Percentiles rank a stretch among this genome's conserved stretches.
These are phyloP conservation scores for Drosophila ezoana DNA, from an alignment of 2,888 invertebrate species.

Conservation along the genomic window DNA sequence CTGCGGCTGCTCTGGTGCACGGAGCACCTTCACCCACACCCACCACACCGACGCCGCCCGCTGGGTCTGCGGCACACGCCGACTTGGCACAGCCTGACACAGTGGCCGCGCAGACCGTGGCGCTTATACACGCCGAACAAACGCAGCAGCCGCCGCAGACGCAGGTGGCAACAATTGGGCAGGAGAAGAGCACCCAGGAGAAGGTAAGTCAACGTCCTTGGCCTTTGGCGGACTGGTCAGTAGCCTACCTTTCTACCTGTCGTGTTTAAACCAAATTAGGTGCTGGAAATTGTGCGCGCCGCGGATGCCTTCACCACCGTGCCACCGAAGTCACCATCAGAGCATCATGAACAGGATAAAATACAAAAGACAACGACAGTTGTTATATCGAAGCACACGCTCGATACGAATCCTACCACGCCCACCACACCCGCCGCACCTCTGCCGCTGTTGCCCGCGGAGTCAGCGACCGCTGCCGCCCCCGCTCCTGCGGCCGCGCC, in stretches of 20 bases:
- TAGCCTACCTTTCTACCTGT: constrained; percentile 10
- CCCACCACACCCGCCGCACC: constrained; percentile 77
- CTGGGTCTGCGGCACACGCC: constrained; percentile 30
- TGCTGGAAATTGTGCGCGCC: constrained; percentile 95
- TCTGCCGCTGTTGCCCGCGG: constrained; percentile 28
- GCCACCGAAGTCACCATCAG: constrained; percentile 91
- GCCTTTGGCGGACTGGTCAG: constrained; percentile 18
- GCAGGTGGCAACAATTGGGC: constrained; percentile 86
- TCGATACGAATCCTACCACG: constrained; percentile 86
- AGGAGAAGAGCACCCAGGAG: constrained; percentile 93
- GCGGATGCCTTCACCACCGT: constrained; percentile 86
- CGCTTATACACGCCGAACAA: constrained; percentile 73
- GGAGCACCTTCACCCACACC: constrained; percentile 70
- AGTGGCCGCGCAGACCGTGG: constrained; percentile 68
- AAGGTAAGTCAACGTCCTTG: constrained; percentile 85
- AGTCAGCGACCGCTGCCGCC: constrained; percentile 49
- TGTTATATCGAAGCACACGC: constrained; percentile 96
- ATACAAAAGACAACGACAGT: constrained; percentile 95
- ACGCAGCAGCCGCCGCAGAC: constrained; percentile 56
- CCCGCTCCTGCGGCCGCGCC: constrained; percentile 40
- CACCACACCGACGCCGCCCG: constrained; percentile 53
- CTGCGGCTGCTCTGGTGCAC: constrained; percentile 76
- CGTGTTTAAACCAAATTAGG: constrained; percentile 85
- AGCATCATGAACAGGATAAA: constrained; percentile 86
- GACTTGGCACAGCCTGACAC: constrained; percentile 56